phyloP scores from a whole-genome alignment of 1,140 invertebrate genomes.

The Drosophila pseudoananassae region DNA sequence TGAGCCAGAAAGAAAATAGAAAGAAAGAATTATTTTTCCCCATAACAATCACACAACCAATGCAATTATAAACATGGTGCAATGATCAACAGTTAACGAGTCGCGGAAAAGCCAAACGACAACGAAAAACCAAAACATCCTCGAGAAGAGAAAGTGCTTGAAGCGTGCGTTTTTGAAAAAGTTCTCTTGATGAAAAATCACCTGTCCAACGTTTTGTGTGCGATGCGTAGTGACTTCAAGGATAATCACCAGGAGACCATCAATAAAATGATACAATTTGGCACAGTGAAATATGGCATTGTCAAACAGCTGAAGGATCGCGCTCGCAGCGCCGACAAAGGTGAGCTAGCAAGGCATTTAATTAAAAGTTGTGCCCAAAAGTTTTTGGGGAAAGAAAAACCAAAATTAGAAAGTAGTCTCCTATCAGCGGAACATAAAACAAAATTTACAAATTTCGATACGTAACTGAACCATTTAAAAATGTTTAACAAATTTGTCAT shows the following conservation, averaged over 20 bases:
- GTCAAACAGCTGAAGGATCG: slow-evolving; percentile 85
- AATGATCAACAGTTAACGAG: slow-evolving; percentile 36
- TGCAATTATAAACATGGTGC: slow-evolving; percentile 30
- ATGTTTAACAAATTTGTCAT: slow-evolving; percentile 76
- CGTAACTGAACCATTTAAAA: slow-evolving; percentile 60
- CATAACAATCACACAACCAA: neutral
- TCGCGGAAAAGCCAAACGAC: neutral
- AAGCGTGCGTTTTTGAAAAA: slow-evolving; percentile 12
- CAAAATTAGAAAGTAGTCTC: slow-evolving; percentile 33
- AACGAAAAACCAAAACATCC: slow-evolving; percentile 5
- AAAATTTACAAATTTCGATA: slow-evolving; percentile 25
- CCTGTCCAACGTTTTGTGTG: slow-evolving; percentile 80
- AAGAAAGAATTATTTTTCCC: slow-evolving; percentile 16
- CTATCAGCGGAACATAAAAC: slow-evolving; percentile 12
- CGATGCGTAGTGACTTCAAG: slow-evolving; percentile 84
- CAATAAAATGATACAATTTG: slow-evolving; percentile 86
- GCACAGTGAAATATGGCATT: slow-evolving; percentile 86
- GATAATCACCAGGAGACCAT: slow-evolving; percentile 84
- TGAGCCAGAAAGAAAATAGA: slow-evolving; percentile 30
- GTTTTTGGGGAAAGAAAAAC: neutral
- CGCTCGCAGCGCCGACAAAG: slow-evolving; percentile 77
- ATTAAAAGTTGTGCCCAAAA: slow-evolving; percentile 3
- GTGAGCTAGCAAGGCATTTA: slow-evolving; percentile 40
- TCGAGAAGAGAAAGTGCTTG: slow-evolving; percentile 19
- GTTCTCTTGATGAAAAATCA: slow-evolving; percentile 82